Percentiles rank a stretch among this genome's conserved stretches.
These are phyloP conservation scores for Xerus inauris DNA, from an alignment of 2,113 vertebrate species.

Conservation along the genomic window DNA sequence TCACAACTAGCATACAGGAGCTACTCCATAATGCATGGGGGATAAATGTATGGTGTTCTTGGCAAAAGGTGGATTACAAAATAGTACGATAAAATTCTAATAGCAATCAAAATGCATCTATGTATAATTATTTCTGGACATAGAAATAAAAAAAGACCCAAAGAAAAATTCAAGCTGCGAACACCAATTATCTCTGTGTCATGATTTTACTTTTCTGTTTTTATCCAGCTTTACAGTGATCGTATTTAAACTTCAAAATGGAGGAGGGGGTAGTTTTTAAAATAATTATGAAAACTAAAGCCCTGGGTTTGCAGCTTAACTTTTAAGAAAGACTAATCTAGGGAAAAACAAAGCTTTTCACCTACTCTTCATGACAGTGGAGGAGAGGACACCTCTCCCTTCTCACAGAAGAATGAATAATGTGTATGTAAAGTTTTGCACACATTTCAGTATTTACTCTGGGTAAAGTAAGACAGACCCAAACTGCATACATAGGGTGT, in stretches of 20 bases:
- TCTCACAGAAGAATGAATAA: neutral
- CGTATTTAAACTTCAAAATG: neutral
- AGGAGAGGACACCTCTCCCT: neutral
- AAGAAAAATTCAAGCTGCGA: slow-evolving; percentile 5
- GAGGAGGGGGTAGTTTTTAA: neutral
- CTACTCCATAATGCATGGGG: neutral
- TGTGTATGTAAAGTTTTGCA: neutral
- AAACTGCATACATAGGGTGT: too few relatives aligned
- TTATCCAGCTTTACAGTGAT: neutral
- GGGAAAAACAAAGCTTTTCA: neutral
- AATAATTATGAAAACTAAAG: neutral
- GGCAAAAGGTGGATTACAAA: neutral
- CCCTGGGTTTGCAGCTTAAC: neutral
- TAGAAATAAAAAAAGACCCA: neutral
- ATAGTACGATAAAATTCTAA: neutral
- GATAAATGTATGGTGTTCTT: neutral
- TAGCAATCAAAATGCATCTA: neutral
- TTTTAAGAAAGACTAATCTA: neutral
- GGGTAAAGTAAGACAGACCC: neutral
- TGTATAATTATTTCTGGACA: neutral
- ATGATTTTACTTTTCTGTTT: slow-evolving; percentile 8
- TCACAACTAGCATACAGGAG: neutral
- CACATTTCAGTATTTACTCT: neutral
- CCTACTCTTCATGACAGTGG: neutral
- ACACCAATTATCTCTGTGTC: neutral